Base-by-base conservation (phyloP, 2,797 vertebrate species). In the Hapalemur alaotrensis region DNA sequence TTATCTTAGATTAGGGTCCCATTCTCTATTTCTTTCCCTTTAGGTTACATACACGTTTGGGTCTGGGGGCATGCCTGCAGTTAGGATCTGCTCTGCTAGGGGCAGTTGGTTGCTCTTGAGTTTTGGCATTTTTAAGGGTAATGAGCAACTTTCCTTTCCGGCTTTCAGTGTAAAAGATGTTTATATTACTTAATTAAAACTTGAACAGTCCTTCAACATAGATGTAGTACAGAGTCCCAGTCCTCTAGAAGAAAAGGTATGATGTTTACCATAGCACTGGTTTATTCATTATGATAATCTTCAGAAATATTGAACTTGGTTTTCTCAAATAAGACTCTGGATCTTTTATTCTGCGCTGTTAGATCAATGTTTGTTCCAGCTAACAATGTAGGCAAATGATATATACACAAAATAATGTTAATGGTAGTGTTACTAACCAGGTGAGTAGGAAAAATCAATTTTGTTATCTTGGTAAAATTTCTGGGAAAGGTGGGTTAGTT, bases 261-360 rank as follows among this genome's bases (percentile, higher is more conserved):
- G 57, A 11, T 23, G 17, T 67, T 30, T 78, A 52, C 57, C 22
- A 69, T 82, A 82, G 82, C 30, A 65, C n/a, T 76, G 28, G 43
- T 82, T 82, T 76, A 69, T 88, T 95, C 61, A 57, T 92, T 83
- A 69, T 78, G 72, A 46, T 79, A 43, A 63, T 72, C 35, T 92
- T 50, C 13, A 18, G 38, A 32, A 82, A 23, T n/a, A 52, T 35
- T 78, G 69, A 41, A 61, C 43, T 83, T 83, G 43, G 23, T 83
- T 92, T 95, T 72, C n/a, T 54, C 6, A n/a, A 32, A 52, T 79
- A 84, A 84, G 52, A 76, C n/a, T 6, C 48, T 32, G 18, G 23
- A 12, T 72, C 35, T 54, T 78, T 54, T 84, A 43, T 88, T 78
- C 23, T 78, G 48, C n/a, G 30, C 61, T 83, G 8, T 61, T 72